Base-by-base conservation (phyloP, 2,113 vertebrate genomes). In the Microtus richardsoni region DNA sequence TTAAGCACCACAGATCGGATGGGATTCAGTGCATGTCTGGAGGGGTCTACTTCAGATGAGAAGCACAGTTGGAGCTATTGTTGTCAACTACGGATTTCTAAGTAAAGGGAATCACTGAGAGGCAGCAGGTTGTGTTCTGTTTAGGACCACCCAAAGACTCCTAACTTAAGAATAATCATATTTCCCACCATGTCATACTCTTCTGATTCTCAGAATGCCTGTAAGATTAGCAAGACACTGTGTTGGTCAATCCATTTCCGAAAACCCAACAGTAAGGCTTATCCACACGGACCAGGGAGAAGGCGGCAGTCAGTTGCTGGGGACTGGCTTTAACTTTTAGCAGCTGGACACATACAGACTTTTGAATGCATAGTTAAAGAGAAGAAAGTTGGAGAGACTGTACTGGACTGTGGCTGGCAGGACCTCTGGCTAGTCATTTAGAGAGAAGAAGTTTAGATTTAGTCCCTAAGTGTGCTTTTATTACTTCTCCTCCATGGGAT, bases 361-460 rank as follows among this genome's bases (percentile, higher is more conserved):
- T 41, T 17, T 60, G 2, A 14, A 10, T 26, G 3, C 13, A 4
- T 41, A 52, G 28, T 62, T 62, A n/a, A 26, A 54, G 79, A 36
- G 80, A 19, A 30, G 39, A 10, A 74, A 30, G 21, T 64, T 54
- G 3, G n/a, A 8, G 44, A 47, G 30, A 26, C 33, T 28, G 28
- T 0, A 7, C 71, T n/a, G 21, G 0, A 0, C 30, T 54, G 21
- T 11, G 54, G 19, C 4, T 28, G 5, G 8, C 19, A 64, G 33
- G 47, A 73, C 39, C 16, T 44, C n/a, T 47, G 9, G 54, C 26
- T 22, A 58, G 3, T 73, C 64, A 30, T 3, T 47, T 71, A 28
- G 54, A 10, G 12, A 44, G 71, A 52, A 44, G 30, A 88, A 77
- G n/a, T 64, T 75, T 88, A 58, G 60, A 79, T 85, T 74, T 85